Evolutionary conservation across 2,888 invertebrate species (phyloP), one percentile per base, ranked within the genome.

Genomic region (Hypselothyrea guttata): DNA sequence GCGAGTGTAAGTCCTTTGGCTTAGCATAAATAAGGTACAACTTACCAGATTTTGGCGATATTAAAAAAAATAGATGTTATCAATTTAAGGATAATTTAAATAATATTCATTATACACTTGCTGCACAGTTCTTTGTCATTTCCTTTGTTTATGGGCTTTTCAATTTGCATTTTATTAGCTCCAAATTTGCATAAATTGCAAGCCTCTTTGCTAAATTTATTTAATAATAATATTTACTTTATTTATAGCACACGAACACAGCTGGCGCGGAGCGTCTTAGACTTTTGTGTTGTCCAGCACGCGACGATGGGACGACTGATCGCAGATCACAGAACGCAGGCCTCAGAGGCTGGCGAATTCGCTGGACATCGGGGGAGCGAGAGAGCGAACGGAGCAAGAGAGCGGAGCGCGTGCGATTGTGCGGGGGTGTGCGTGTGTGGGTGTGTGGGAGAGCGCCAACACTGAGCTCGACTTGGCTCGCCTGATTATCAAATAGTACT

Each of bases 401-500:
- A 53, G 58, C 47, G 68, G 45, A 30, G 51, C 58, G 41, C 51
- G 56, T 57, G 49, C 61, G n/a, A n/a, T n/a, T n/a, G 22, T 22
- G 22, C 22, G 22, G 5, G 22, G 5, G 22, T 4, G 22, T 4
- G 22, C 22, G 22, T 2, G 22, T 4, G 2, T 22, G 22, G 22
- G 22, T 22, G 22, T 4, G 22, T 22, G 22, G 68, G 56, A 62
- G 45, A 22, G 22, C 5, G 22, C 5, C 22, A 22, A 5, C 2
- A 4, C 3, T 22, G 22, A 22, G 52, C 52, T 71, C 78, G 74
- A 86, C 86, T 79, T 72, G 58, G 66, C 83, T 74, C 73, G 75
- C 63, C 74, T 74, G 85, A 78, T 75, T 81, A 70, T 86, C 67
- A 81, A 85, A 86, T 81, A 76, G 83, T 83, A 86, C 86, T 86